Percentiles rank a stretch among this genome's conserved stretches.
These are phyloP conservation scores for Peribatodes rhomboidaria DNA, from an alignment of 2,888 invertebrate genomes.

Conservation along the genomic window DNA sequence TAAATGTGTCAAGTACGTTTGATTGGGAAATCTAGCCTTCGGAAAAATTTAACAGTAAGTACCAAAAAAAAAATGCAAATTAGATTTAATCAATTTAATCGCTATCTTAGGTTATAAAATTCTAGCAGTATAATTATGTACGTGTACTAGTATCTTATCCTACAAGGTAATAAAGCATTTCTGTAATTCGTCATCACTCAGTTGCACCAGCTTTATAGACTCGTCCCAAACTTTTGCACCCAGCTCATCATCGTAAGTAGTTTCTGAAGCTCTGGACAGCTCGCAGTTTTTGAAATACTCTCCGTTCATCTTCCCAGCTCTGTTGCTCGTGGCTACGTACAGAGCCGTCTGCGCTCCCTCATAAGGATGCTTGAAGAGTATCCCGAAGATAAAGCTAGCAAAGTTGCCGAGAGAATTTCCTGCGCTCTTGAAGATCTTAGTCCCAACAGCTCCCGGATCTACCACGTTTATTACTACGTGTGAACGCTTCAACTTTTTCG, in stretches of 20 bases:
- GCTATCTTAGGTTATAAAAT: no score
- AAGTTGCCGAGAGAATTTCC: conserved; percentile 84
- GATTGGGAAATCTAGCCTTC: conserved; percentile 1
- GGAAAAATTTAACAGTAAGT: background rate
- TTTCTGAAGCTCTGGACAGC: conserved; percentile 85
- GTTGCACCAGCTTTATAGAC: conserved; percentile 89
- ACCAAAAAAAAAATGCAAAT: background rate
- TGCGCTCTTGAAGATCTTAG: conserved; percentile 88
- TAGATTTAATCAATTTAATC: background rate
- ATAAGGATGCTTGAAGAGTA: conserved; percentile 90
- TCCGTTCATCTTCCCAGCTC: conserved; percentile 89
- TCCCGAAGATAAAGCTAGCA: conserved; percentile 86
- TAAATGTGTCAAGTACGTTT: conserved; percentile 45
- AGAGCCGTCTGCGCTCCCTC: conserved; percentile 94
- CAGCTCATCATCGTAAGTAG: conserved; percentile 88
- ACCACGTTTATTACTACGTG: conserved; percentile 92
- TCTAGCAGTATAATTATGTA: no score
- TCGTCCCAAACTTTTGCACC: conserved; percentile 93
- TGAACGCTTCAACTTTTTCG: conserved; percentile 87
- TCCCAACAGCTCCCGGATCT: conserved; percentile 94
- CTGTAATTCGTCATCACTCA: conserved; percentile 88
- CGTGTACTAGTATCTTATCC: background rate
- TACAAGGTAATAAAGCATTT: conserved; percentile 71
- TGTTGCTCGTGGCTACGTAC: conserved; percentile 90
- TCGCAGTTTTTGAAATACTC: conserved; percentile 93